Evolutionary conservation across 2,113 vertebrate species (phyloP).

Genomic region (Caranx melampygus): DNA sequence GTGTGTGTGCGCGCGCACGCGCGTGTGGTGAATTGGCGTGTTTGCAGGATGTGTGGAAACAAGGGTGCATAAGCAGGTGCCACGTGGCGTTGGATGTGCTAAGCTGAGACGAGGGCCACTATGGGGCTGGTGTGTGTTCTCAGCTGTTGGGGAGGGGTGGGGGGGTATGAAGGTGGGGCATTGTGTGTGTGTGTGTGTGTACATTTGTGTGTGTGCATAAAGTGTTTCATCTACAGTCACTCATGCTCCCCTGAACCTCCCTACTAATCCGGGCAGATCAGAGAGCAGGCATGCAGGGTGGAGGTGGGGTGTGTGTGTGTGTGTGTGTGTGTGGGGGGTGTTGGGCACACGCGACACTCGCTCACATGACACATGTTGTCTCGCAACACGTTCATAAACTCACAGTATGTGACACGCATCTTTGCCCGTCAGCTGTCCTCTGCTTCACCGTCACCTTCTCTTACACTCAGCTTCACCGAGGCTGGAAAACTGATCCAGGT

Average conservation of each 20-base stretch:
- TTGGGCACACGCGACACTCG: conserved; percentile 16
- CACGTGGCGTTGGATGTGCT: conserved; percentile 61
- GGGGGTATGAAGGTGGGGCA: background rate
- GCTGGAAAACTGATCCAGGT: conserved; percentile 23
- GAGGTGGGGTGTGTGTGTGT: background rate
- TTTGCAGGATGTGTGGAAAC: conserved; percentile 40
- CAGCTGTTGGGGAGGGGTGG: conserved; percentile 55
- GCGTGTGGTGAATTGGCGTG: background rate
- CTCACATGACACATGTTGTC: conserved; percentile 60
- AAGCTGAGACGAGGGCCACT: conserved; percentile 33
- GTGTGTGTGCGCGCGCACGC: background rate
- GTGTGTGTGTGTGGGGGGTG: background rate
- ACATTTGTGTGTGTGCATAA: background rate
- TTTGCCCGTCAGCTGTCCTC: conserved; percentile 58
- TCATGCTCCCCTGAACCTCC: conserved; percentile 5
- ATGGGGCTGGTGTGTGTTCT: conserved; percentile 38
- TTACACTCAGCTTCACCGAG: background rate
- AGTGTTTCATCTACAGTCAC: conserved; percentile 46
- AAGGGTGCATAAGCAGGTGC: conserved; percentile 49
- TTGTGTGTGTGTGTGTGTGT: conserved; percentile 19
- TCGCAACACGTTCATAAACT: conserved; percentile 19
- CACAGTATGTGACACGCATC: background rate
- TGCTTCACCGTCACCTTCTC: conserved; percentile 7
- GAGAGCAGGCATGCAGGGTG: conserved; percentile 41
- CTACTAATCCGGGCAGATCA: conserved; percentile 62